phyloP scores from a whole-genome alignment of 2,888 invertebrate genomes.

The Entomobrya proxima region DNA sequence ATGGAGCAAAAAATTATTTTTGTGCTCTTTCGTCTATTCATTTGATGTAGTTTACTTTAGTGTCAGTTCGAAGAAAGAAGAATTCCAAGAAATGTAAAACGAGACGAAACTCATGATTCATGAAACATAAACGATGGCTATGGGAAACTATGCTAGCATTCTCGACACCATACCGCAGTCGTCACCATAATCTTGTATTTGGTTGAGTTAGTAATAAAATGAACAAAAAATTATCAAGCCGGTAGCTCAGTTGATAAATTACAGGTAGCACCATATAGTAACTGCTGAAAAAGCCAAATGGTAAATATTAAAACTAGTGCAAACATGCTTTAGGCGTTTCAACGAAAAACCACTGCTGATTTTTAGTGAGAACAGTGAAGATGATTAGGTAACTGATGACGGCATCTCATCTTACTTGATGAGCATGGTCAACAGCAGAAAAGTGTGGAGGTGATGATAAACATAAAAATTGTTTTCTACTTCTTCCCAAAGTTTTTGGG shows the following conservation, averaged over 20 bases:
- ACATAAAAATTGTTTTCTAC: neutral
- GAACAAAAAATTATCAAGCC: too few relatives aligned
- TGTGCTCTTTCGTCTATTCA: neutral
- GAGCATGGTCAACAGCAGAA: neutral
- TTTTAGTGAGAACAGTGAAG: neutral
- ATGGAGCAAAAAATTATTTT: too few relatives aligned
- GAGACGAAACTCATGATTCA: too few relatives aligned
- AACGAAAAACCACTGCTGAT: neutral
- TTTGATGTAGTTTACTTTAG: neutral
- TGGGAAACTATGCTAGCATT: too few relatives aligned
- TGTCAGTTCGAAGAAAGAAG: conserved; percentile 11
- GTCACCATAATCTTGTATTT: too few relatives aligned
- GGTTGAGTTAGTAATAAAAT: too few relatives aligned
- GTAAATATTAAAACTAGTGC: neutral
- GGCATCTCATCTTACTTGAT: neutral
- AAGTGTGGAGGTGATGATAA: neutral
- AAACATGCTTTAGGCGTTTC: neutral
- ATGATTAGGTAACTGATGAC: conserved; percentile 23
- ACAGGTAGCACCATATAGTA: neutral
- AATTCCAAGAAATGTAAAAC: too few relatives aligned
- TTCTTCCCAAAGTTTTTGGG: neutral
- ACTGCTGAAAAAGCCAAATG: neutral
- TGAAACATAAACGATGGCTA: too few relatives aligned
- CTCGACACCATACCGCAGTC: too few relatives aligned
- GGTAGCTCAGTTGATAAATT: too few relatives aligned